Percentiles rank a stretch among this genome's conserved stretches.
Evolutionary conservation across 2,113 vertebrate species (phyloP).

Genomic region (Prinia subflava): DNA sequence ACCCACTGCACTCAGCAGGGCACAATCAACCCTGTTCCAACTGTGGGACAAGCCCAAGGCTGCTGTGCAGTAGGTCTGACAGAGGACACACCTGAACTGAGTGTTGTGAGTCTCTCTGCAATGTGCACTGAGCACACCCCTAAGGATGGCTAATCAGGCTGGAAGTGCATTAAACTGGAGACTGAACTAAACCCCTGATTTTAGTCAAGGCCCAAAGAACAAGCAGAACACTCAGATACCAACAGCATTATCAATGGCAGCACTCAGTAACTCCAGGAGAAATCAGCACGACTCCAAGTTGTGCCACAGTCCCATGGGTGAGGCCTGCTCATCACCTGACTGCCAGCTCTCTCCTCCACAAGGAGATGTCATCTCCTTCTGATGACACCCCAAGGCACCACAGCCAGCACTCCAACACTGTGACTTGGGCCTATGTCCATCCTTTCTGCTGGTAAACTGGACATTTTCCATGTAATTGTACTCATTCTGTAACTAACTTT

Average conservation of each 20-base stretch:
- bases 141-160: neutral
- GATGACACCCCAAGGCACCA: neutral
- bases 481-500: neutral
- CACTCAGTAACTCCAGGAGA: neutral
- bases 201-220: neutral
- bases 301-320: rapidly evolving
- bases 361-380: neutral
- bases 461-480: neutral
- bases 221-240: neutral
- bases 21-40: neutral
- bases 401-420: neutral
- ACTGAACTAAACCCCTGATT: neutral
- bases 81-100: neutral
- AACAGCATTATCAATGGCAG: neutral
- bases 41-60: neutral
- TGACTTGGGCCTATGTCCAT: neutral
- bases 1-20: neutral
- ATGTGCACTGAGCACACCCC: neutral
- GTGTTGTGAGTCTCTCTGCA: neutral
- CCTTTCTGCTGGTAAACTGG: neutral
- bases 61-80: neutral
- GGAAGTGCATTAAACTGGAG: neutral
- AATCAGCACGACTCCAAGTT: neutral
- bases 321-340: neutral
- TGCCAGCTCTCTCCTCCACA: neutral